Evolutionary conservation across 2,797 vertebrate species (phyloP).

Genomic region (Anabas testudineus): DNA sequence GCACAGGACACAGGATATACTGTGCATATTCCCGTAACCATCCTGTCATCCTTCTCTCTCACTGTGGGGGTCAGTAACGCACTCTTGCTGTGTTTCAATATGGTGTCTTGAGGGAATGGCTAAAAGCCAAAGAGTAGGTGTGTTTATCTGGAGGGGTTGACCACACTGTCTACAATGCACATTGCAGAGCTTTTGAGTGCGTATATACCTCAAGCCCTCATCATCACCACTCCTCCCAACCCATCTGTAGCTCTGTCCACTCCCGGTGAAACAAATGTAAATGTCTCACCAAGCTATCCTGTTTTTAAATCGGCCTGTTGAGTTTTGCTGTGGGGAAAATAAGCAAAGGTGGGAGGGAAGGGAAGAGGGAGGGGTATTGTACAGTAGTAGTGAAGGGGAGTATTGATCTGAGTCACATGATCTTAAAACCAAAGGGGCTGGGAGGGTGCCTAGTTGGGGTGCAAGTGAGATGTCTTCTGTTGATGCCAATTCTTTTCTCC

Average conservation of each 20-base stretch:
- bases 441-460: conserved; percentile 41
- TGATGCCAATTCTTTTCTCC: conserved; percentile 45
- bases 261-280: conserved; percentile 24
- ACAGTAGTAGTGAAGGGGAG: conserved; percentile 39
- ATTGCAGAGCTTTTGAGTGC: conserved; percentile 17
- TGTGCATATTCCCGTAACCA: conserved; percentile 51
- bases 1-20: conserved; percentile 40
- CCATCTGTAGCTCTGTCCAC: conserved; percentile 33
- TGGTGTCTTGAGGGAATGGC: conserved; percentile 64
- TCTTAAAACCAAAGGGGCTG: conserved; percentile 37
- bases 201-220: background rate
- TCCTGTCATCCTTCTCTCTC: conserved; percentile 57
- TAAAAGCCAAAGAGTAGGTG: conserved; percentile 36
- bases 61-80: conserved; percentile 53
- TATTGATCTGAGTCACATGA: conserved; percentile 57
- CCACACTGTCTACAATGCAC: conserved; percentile 7
- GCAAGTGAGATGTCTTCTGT: conserved; percentile 46
- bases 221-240: conserved; percentile 31
- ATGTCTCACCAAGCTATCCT: conserved; percentile 17
- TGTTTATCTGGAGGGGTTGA: conserved; percentile 7
- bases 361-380: conserved; percentile 41
- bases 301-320: conserved; percentile 9
- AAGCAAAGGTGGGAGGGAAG: conserved; percentile 30
- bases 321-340: conserved; percentile 23
- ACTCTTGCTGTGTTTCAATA: conserved; percentile 76